Evolutionary conservation across 1,140 invertebrate species (phyloP).

Genomic region (Pogonus chalceus): DNA sequence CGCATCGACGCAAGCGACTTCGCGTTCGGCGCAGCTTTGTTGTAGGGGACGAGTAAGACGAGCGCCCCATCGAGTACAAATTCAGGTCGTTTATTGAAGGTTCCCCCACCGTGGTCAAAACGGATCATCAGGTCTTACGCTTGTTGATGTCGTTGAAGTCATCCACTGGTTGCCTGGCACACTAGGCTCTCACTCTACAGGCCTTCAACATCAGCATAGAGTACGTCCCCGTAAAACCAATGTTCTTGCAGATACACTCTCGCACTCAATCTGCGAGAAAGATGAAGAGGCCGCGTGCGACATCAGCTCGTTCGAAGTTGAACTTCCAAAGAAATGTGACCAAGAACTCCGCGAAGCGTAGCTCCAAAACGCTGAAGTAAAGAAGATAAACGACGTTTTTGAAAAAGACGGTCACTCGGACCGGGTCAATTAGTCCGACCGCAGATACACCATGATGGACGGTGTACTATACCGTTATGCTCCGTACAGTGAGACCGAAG

Average conservation of each 20-base stretch:
- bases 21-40: conserved; percentile 25
- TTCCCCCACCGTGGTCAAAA: conserved; percentile 26
- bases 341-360: conserved; percentile 19
- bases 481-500: conserved; percentile 16
- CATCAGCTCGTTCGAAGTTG: no score
- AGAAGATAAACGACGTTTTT: conserved; percentile 17
- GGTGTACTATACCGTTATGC: conserved; percentile 22
- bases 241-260: conserved; percentile 18
- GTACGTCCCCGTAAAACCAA: conserved; percentile 22
- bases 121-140: conserved; percentile 22
- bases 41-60: conserved; percentile 16
- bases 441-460: conserved; percentile 18
- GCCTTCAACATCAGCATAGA: conserved; percentile 21
- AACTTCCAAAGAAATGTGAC: conserved; percentile 14
- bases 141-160: conserved; percentile 26
- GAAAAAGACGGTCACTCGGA: conserved; percentile 10
- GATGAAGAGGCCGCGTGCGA: no score
- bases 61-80: conserved; percentile 29
- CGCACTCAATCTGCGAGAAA: conserved; percentile 22
- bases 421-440: conserved; percentile 13
- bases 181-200: conserved; percentile 22
- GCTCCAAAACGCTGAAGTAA: conserved; percentile 17
- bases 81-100: conserved; percentile 26
- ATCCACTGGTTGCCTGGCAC: conserved; percentile 22
- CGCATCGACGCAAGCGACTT: conserved; percentile 26